Evolutionary conservation across 2,113 vertebrate species (phyloP).

Genomic region (Anser cygnoides): DNA sequence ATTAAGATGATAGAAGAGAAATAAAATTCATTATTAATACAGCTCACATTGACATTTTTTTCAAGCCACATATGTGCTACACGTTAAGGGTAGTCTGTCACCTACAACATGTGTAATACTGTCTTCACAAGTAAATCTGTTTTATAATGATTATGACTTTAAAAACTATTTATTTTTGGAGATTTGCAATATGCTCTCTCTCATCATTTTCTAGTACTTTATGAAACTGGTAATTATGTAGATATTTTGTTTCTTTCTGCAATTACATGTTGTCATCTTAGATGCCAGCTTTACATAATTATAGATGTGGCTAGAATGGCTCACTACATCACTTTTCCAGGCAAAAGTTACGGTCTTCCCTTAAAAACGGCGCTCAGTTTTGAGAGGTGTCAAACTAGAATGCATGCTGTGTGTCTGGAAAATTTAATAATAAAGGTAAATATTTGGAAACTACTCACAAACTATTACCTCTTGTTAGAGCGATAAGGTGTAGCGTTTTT

Average conservation of each 20-base stretch:
- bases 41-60: conserved; percentile 1
- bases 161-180: conserved; percentile 67
- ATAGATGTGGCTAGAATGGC: not conserved
- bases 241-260: not conserved
- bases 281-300: not conserved
- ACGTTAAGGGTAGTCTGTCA: not conserved
- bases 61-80: conserved; percentile 45
- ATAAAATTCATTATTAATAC: conserved; percentile 28
- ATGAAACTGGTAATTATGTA: conserved; percentile 35
- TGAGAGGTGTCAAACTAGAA: not conserved
- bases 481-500: not conserved
- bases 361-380: not conserved
- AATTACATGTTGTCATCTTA: not conserved
- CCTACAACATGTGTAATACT: conserved; percentile 34
- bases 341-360: not conserved
- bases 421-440: not conserved
- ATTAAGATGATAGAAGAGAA: conserved; percentile 20
- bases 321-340: not conserved
- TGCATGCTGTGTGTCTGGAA: not conserved
- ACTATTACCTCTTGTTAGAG: not conserved
- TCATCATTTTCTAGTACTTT: conserved; percentile 46
- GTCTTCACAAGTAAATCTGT: conserved; percentile 57
- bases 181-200: conserved; percentile 60
- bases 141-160: conserved; percentile 59
- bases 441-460: not conserved